These are phyloP conservation scores for Julus scanicus DNA, from an alignment of 2,888 invertebrate genomes.

Conservation along the genomic window DNA sequence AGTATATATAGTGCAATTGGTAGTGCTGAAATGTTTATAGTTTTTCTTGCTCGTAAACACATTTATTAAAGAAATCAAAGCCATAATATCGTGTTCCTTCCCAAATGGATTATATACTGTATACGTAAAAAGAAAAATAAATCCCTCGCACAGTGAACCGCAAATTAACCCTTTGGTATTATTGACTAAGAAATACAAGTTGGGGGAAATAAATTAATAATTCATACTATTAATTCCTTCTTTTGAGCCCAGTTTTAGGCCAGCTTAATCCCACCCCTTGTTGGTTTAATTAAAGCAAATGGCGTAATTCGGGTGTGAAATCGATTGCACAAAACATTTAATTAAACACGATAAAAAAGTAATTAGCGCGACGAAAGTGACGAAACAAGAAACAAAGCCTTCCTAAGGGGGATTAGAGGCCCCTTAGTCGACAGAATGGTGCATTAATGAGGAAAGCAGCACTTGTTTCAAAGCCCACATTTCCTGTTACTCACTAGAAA, in stretches of 20 bases:
- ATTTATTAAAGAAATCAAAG: too few relatives aligned
- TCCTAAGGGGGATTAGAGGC: slow-evolving; percentile 5
- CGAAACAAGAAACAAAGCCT: neutral
- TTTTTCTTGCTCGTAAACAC: too few relatives aligned
- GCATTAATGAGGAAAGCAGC: neutral
- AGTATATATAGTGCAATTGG: too few relatives aligned
- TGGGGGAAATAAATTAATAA: neutral
- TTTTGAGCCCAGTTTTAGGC: neutral
- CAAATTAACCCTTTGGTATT: neutral
- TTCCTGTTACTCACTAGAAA: neutral
- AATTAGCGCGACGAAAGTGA: slow-evolving; percentile 24
- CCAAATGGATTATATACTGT: too few relatives aligned
- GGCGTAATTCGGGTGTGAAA: slow-evolving; percentile 28
- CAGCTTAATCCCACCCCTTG: neutral
- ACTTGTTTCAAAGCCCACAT: neutral
- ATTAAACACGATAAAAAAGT: slow-evolving; percentile 40
- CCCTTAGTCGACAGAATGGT: neutral
- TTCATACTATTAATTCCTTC: slow-evolving; percentile 6
- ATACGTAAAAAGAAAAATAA: too few relatives aligned
- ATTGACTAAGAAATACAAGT: neutral
- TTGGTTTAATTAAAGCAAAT: slow-evolving; percentile 15
- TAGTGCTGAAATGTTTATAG: too few relatives aligned
- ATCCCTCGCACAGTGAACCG: neutral
- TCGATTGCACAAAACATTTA: slow-evolving; percentile 29
- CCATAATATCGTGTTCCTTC: too few relatives aligned